Percentiles rank a stretch among this genome's conserved stretches.
Evolutionary conservation across 1,140 invertebrate species (phyloP).

Genomic region (Drosophila miranda): DNA sequence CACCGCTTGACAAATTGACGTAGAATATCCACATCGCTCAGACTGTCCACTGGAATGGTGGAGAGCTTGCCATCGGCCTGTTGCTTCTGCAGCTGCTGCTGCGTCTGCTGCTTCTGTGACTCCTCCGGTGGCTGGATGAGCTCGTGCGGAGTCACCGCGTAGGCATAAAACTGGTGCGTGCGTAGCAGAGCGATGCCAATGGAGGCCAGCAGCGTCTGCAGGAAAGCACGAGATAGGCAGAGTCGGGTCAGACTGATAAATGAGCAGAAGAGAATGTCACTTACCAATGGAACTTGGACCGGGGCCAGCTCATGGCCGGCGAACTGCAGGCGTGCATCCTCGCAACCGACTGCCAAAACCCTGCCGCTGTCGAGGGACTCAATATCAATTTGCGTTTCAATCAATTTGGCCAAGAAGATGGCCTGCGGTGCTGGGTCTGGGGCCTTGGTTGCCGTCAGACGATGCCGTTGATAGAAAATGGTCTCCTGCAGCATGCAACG

Average conservation of each 20-base stretch:
- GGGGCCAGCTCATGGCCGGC: conserved; percentile 58
- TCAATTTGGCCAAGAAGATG: conserved; percentile 80
- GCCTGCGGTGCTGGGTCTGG: conserved; percentile 57
- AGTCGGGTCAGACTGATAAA: conserved; percentile 40
- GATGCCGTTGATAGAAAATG: conserved; percentile 76
- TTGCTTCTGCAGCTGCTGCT: conserved; percentile 35
- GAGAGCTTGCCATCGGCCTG: conserved; percentile 82
- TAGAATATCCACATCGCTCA: conserved; percentile 88
- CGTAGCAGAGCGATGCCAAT: conserved; percentile 70
- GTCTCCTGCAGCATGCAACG: conserved; percentile 64
- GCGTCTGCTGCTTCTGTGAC: conserved; percentile 81
- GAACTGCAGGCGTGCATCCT: conserved; percentile 34
- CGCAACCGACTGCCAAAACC: conserved; percentile 28
- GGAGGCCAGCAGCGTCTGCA: conserved; percentile 55
- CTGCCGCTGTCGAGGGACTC: conserved; percentile 36
- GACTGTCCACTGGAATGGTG: conserved; percentile 85
- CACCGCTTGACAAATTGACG: conserved; percentile 84
- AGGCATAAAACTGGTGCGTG: conserved; percentile 84
- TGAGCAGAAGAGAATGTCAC: conserved; percentile 40
- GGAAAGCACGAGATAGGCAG: not conserved
- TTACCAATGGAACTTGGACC: conserved; percentile 72
- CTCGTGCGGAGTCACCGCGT: conserved; percentile 85
- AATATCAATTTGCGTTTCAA: conserved; percentile 79
- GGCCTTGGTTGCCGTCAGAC: conserved; percentile 18
- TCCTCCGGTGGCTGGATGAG: conserved; percentile 83